phyloP scores from a whole-genome alignment of 2,113 vertebrate species.

The Eulemur macaco region DNA sequence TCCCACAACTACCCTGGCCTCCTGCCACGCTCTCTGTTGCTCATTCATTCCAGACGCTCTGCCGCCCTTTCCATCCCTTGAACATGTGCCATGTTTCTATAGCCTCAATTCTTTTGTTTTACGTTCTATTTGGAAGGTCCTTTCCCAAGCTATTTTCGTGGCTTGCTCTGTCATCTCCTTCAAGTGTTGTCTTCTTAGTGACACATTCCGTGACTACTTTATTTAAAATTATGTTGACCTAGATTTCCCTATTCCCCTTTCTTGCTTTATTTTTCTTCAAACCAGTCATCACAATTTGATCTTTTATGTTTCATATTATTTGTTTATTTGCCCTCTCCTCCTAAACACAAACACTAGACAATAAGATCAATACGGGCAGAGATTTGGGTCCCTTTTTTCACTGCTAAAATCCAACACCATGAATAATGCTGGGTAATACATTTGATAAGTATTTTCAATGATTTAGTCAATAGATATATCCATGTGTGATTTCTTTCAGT shows the following conservation, averaged over 20 bases:
- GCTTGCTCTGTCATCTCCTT: background rate
- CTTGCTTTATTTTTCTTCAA: conserved; percentile 1
- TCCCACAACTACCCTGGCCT: background rate
- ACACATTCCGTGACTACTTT: background rate
- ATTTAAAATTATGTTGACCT: background rate
- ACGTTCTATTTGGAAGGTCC: background rate
- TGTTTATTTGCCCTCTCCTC: background rate
- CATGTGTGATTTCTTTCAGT: background rate
- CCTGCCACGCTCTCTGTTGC: background rate
- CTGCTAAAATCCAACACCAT: background rate
- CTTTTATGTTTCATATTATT: background rate
- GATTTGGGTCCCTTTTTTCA: background rate
- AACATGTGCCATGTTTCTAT: background rate
- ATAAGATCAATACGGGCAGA: background rate
- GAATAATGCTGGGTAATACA: background rate
- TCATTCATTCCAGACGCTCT: background rate
- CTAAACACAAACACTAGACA: background rate
- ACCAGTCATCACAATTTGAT: background rate
- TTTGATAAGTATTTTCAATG: background rate
- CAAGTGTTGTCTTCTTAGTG: background rate
- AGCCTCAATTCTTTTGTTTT: background rate
- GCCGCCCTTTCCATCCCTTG: background rate
- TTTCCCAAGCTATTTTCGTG: background rate
- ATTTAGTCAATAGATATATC: background rate
- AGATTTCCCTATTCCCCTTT: background rate